Percentiles rank a stretch among this genome's conserved stretches.
These are phyloP conservation scores for Ctenopoma multispine DNA, from an alignment of 2,797 vertebrate species.

Conservation along the genomic window DNA sequence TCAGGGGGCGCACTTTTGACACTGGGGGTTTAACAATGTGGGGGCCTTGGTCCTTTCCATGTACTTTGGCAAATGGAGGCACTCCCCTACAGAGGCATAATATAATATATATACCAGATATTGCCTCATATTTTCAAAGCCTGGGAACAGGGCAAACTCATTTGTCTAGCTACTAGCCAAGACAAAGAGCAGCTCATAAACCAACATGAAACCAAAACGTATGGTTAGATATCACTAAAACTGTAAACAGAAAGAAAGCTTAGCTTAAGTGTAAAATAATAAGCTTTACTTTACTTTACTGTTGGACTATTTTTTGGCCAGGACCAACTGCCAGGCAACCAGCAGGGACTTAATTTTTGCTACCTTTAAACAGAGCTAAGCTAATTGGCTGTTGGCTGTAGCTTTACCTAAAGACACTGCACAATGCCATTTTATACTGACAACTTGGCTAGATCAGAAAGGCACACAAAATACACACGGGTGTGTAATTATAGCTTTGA, in stretches of 20 bases:
- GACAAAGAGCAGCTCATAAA: too few species aligned
- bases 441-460: slow-evolving; percentile 27
- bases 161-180: too few species aligned
- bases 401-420: not conserved
- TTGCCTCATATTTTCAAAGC: too few species aligned
- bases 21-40: slow-evolving; percentile 63
- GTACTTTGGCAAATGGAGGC: slow-evolving; percentile 46
- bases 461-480: slow-evolving; percentile 38
- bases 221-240: not conserved
- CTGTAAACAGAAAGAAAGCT: not conserved
- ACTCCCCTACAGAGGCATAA: slow-evolving; percentile 37
- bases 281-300: not conserved
- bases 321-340: slow-evolving; percentile 15
- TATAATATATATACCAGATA: too few species aligned
- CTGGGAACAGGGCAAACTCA: too few species aligned
- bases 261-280: not conserved
- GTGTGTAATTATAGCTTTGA: slow-evolving; percentile 55
- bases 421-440: slow-evolving; percentile 4
- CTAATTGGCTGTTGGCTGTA: not conserved
- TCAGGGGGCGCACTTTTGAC: slow-evolving; percentile 72
- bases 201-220: too few species aligned
- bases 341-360: not conserved
- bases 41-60: slow-evolving; percentile 38
- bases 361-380: slow-evolving; percentile 1
- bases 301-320: not conserved